These are phyloP conservation scores for Cryptocephalus moraei DNA, from an alignment of 2,888 invertebrate species.

Conservation along the genomic window DNA sequence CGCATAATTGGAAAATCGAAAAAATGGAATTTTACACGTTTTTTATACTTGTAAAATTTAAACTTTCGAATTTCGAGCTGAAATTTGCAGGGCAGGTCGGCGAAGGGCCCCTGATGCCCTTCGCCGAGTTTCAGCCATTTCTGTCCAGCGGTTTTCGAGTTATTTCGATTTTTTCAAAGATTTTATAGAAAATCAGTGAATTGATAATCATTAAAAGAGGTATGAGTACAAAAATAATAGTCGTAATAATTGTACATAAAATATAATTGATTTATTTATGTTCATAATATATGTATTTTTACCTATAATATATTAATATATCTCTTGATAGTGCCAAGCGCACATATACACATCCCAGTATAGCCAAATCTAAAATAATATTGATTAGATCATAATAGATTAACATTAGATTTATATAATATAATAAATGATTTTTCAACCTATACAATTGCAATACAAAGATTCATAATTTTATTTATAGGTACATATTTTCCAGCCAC, in stretches of 20 bases:
- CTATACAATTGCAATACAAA: conserved; percentile 25
- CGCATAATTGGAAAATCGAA: too few species aligned
- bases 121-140: too few species aligned
- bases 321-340: conserved; percentile 19
- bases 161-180: too few species aligned
- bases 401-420: conserved; percentile 31
- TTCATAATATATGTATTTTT: conserved; percentile 17
- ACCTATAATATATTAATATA: conserved; percentile 31
- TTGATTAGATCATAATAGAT: conserved; percentile 36
- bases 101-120: too few species aligned
- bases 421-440: conserved; percentile 29
- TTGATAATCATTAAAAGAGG: too few species aligned
- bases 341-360: conserved; percentile 18
- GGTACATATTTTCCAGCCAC: conserved; percentile 33
- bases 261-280: conserved; percentile 38
- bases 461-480: conserved; percentile 15
- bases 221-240: conserved; percentile 12
- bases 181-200: too few species aligned
- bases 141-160: too few species aligned
- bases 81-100: too few species aligned
- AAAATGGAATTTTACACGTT: too few species aligned
- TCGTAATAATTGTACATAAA: conserved; percentile 33
- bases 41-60: too few species aligned
- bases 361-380: conserved; percentile 30
- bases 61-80: too few species aligned